Conservation (phyloP, 2,797 vertebrate genomes). For the Notamacropus eugenii region DNA sequence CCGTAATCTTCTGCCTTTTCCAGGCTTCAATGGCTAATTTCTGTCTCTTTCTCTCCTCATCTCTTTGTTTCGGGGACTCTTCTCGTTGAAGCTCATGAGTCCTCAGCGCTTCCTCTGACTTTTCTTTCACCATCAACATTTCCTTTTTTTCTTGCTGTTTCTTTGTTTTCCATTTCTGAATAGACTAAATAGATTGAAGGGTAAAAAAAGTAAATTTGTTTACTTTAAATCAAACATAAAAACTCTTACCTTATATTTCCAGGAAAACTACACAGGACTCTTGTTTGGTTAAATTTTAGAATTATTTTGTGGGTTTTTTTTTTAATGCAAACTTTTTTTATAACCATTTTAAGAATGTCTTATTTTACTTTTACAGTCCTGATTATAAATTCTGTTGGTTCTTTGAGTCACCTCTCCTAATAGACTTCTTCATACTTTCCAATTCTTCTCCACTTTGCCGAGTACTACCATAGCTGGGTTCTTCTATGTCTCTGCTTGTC, state of each 20-base stretch:
- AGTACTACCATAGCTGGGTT: not conserved
- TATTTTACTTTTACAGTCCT: slow-evolving; percentile 4
- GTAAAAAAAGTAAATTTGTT: not conserved
- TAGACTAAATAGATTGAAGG: slow-evolving; percentile 85
- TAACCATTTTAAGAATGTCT: slow-evolving; percentile 6
- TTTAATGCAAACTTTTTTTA: slow-evolving; percentile 40
- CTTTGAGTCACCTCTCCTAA: not conserved
- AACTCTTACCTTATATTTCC: slow-evolving; percentile 25
- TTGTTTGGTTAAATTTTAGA: slow-evolving; percentile 30
- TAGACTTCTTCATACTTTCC: not conserved
- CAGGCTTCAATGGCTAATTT: slow-evolving; percentile 86
- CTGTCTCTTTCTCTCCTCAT: slow-evolving; percentile 86
- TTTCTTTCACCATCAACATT: slow-evolving; percentile 85
- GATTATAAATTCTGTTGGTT: not conserved
- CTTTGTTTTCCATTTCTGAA: slow-evolving; percentile 91
- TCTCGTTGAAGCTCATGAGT: slow-evolving; percentile 75
- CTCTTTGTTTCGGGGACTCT: slow-evolving; percentile 84
- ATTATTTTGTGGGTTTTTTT: slow-evolving; percentile 12
- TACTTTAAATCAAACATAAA: not conserved
- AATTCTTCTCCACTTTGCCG: not conserved
- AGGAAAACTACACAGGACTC: not conserved
- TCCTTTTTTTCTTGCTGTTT: slow-evolving; percentile 85
- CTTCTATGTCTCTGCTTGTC: not conserved
- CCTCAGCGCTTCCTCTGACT: slow-evolving; percentile 78
- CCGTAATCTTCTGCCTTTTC: slow-evolving; percentile 87